Conservation (phyloP, 2,797 vertebrate species). For the Otolemur crassicaudatus region DNA sequence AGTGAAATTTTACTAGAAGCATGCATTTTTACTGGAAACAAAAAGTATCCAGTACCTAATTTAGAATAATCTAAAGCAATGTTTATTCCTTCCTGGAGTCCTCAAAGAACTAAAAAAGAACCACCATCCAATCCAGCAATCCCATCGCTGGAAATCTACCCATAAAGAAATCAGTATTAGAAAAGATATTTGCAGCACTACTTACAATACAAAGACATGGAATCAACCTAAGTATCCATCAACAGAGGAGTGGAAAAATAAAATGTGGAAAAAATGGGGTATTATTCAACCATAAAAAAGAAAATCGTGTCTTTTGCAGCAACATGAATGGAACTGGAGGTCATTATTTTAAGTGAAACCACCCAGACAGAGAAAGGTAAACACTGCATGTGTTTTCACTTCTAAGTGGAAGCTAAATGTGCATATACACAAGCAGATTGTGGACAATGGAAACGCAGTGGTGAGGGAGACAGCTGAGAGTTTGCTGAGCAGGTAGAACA, state of each 20-base stretch:
- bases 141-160: neutral
- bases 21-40: constrained; percentile 29
- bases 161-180: neutral
- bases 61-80: neutral
- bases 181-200: neutral
- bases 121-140: neutral
- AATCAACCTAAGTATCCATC: neutral
- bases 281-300: neutral
- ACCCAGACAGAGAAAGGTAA: neutral
- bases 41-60: neutral
- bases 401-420: neutral
- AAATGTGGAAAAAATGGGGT: neutral
- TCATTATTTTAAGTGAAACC: neutral
- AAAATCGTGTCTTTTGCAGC: neutral
- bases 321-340: neutral
- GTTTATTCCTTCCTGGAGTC: neutral
- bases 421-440: neutral
- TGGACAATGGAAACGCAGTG: neutral
- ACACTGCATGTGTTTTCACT: neutral
- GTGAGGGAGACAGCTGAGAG: neutral
- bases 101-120: neutral
- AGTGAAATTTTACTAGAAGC: constrained; percentile 12
- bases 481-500: neutral
- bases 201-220: neutral
- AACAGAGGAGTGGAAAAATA: neutral